Evolutionary conservation across 2,797 vertebrate genomes (phyloP).

Genomic region (Hydrolagus colliei): DNA sequence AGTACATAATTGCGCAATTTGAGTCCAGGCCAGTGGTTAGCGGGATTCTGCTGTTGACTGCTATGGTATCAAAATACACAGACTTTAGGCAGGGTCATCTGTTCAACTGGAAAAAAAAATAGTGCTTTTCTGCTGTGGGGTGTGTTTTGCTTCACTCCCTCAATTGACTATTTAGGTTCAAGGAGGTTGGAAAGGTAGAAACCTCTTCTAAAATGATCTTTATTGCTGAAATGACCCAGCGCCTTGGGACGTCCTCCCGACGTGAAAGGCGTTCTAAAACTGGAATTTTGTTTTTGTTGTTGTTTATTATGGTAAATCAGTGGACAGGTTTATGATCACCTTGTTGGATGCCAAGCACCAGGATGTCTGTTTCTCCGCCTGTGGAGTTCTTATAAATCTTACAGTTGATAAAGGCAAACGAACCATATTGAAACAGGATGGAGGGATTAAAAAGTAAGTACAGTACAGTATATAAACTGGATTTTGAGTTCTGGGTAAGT

Average conservation of each 20-base stretch:
- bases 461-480: slow-evolving; percentile 10
- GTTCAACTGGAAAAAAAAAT: too few relatives aligned
- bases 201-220: background rate
- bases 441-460: slow-evolving; percentile 74
- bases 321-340: slow-evolving; percentile 76
- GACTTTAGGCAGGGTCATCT: too few relatives aligned
- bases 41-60: too few relatives aligned
- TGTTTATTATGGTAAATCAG: slow-evolving; percentile 49
- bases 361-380: slow-evolving; percentile 84
- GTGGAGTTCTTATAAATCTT: slow-evolving; percentile 89
- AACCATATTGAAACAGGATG: slow-evolving; percentile 61
- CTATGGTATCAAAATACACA: too few relatives aligned
- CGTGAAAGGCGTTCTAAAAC: too few relatives aligned
- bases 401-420: slow-evolving; percentile 67
- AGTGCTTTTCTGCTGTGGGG: too few relatives aligned
- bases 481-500: background rate
- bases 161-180: background rate
- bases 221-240: too few relatives aligned
- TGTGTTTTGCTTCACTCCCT: background rate
- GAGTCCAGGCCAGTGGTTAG: too few relatives aligned
- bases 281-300: too few relatives aligned
- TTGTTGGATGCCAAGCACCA: slow-evolving; percentile 79
- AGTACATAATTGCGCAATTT: too few relatives aligned
- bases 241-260: too few relatives aligned
- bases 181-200: background rate